phyloP scores from a whole-genome alignment of 2,888 invertebrate genomes.

The Yponomeuta plumbellus region DNA sequence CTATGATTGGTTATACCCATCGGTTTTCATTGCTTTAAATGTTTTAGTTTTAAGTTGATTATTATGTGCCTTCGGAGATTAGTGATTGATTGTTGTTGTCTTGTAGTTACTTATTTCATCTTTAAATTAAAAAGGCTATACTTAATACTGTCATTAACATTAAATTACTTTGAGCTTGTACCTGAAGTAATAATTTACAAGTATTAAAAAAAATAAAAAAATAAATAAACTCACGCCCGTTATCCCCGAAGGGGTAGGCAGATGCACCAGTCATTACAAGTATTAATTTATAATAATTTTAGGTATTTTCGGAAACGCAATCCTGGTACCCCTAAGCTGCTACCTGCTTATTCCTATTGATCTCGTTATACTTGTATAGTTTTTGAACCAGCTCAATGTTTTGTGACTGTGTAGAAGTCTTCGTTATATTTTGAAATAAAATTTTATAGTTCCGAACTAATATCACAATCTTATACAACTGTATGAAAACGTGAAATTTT shows the following conservation, averaged over 20 bases:
- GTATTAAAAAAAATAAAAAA: no score
- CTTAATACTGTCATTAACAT: background rate
- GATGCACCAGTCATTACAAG: no score
- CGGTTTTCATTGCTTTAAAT: background rate
- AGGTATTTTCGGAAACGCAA: no score
- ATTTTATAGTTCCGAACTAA: background rate
- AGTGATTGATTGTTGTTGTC: background rate
- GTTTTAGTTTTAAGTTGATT: background rate
- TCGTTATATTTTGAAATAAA: background rate
- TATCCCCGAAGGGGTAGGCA: no score
- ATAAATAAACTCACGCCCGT: no score
- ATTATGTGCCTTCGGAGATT: slow-evolving; percentile 1
- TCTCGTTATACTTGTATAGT: background rate
- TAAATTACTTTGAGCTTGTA: background rate
- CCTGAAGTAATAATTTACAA: background rate
- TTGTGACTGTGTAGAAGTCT: slow-evolving; percentile 9
- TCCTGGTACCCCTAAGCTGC: background rate
- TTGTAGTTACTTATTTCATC: background rate
- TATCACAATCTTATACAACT: background rate
- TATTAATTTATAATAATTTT: no score
- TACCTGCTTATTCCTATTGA: background rate
- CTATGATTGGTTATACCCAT: background rate
- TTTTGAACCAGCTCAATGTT: slow-evolving; percentile 2
- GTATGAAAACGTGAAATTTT: background rate
- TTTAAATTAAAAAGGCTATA: background rate